Base-by-base conservation (phyloP, 2,888 invertebrate genomes). In the Oscheius sp. region DNA sequence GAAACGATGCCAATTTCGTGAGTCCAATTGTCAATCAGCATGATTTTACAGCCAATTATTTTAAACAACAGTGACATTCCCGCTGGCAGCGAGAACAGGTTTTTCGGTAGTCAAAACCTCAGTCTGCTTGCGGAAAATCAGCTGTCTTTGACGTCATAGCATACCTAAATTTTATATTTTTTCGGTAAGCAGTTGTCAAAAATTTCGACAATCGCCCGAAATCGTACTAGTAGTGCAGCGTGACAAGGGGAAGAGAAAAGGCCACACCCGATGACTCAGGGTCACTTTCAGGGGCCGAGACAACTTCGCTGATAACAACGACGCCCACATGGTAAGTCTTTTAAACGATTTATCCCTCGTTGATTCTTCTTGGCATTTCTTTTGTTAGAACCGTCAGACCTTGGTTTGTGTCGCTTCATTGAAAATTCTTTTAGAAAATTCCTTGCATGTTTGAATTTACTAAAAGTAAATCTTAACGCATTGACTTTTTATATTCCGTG, bases 221-320 rank as follows among this genome's bases (percentile, higher is more conserved):
- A 59, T 59, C 59, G 59, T 59, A 59, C 59, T 59, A 44, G 59
- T 59, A 59, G 54, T 5, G 22, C 30, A 12, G 44, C 59, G 54
- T n/a, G 20, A 17, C n/a, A 9, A 44, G 20, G 41, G 17, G 59
- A 38, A n/a, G n/a, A n/a, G n/a, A 41, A 57, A 62, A 45, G 62
- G 47, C 62, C 62, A 62, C 62, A 62, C 62, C 62, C 59, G 41
- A 59, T 62, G 62, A 62, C 62, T 62, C 62, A 62, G 62, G 62
- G 62, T 62, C 62, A 62, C 49, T 62, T 62, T 62, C 62, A 62
- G 62, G 62, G 47, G 49, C 47, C 44, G 49, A 24, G 32, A 36
- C 62, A 47, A 49, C 62, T 49, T 22, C n/a, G 32, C 47, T 62
- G 62, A 62, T 62, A 62, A 47, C 47, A 36, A 32, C 62, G 49